These are phyloP conservation scores for Didymodactylos carnosus DNA, from an alignment of 2,888 invertebrate species.

Conservation along the genomic window DNA sequence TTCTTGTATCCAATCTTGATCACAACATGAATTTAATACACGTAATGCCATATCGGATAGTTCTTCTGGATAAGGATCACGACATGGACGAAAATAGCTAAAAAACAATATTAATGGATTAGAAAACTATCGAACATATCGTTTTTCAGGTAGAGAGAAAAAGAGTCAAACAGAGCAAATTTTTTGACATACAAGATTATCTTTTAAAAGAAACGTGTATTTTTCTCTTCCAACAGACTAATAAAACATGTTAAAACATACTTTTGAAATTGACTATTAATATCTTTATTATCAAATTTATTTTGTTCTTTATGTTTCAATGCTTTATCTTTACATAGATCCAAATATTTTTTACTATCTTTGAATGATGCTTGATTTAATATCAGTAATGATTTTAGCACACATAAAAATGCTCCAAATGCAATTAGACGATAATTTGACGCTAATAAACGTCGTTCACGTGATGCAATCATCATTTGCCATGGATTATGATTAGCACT, in stretches of 20 bases:
- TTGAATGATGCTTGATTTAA: slow-evolving; percentile 19
- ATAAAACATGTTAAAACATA: too few species aligned
- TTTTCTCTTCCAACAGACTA: too few species aligned
- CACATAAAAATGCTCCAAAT: slow-evolving; percentile 12
- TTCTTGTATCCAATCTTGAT: slow-evolving; percentile 87
- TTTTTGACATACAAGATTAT: too few species aligned
- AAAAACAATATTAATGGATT: too few species aligned
- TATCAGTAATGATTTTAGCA: slow-evolving; percentile 13
- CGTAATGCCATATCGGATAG: slow-evolving; percentile 26
- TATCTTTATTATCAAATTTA: too few species aligned
- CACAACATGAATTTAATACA: slow-evolving; percentile 76
- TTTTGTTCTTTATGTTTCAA: neutral
- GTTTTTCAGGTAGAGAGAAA: too few species aligned
- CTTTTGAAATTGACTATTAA: too few species aligned
- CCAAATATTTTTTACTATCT: neutral
- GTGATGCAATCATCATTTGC: neutral
- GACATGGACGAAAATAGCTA: slow-evolving; percentile 4
- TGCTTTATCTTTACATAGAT: neutral
- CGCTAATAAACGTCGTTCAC: slow-evolving; percentile 9
- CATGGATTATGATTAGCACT: slow-evolving; percentile 35
- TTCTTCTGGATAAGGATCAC: slow-evolving; percentile 38
- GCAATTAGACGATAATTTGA: slow-evolving; percentile 4
- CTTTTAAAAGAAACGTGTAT: too few species aligned
- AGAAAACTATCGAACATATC: too few species aligned
- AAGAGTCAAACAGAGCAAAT: too few species aligned